Base-by-base conservation (phyloP, 2,888 invertebrate species). In the Carcina quercana region DNA sequence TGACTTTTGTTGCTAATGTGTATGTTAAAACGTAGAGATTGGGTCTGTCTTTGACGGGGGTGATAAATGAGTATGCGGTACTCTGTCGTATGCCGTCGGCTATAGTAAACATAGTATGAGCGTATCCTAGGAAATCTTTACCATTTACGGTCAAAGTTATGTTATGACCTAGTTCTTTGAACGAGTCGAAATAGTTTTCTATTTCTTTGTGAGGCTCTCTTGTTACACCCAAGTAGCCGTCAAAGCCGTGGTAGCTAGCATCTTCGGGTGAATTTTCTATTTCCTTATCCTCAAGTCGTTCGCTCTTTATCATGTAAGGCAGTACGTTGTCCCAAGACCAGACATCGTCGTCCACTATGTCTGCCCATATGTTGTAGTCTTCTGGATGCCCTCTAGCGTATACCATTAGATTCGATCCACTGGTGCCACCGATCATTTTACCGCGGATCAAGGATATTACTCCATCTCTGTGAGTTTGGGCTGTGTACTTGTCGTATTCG, bases 1-100 rank as follows among this genome's bases (percentile, higher is more conserved):
- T 14, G 21, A 60, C 47, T 43, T 57, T 41, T 0, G 38, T 49
- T 0, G 40, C 56, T 3, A 46, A 24, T n/a, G 49, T 43, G 4
- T 42, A 38, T 31, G 43, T 56, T 5, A 42, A 29, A 8, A 59
- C 52, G 87, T 89, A 27, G 86, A 78, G 15, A 87, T 89, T 10
- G 87, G 89, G 15, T 53, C 63, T 36, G 5, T 46, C 11, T 32
- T 43, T 51, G 3, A 43, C 33, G 5, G 39, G 34, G 5, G 34
- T 15, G 11, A 57, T 21, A 15, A 45, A 53, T 7, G 38, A 25
- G 8, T 75, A 54, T 1, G 85, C 62, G 10, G 24, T 24, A 24
- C 24, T 24, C 12, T 24, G 24, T 3, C 24, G 24, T 24, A 24
- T 10, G 5, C 6, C 11, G 12, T 24, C 12, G 11, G 10, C 11